Base-by-base conservation (phyloP, 2,797 vertebrate species). In the Arrhamphus sclerolepis region DNA sequence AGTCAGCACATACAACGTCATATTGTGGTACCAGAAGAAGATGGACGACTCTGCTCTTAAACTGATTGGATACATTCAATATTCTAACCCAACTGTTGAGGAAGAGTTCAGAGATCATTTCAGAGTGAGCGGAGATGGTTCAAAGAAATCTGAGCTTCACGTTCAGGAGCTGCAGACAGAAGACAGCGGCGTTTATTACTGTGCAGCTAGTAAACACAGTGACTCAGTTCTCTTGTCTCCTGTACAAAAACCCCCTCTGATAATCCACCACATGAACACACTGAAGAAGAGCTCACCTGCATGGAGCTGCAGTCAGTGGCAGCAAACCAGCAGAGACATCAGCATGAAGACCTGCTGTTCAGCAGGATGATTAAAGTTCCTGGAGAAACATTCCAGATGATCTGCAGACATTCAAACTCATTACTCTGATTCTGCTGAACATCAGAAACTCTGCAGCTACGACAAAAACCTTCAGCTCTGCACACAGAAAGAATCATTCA, bases 161-260 rank as follows among this genome's bases (percentile, higher is more conserved):
- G 16, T 81, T 1, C 13, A 48, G 2, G 58, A 70, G 0, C 62
- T 50, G 21, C 72, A 63, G 40, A 38, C 39, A 26, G 50, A 59
- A 24, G 66, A 76, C 66, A 71, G 63, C 1, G 26, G 51, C 6
- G 5, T 57, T 8, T 77, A 66, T 69, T 82, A 39, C 66, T 79
- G 76, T 28, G 76, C 72, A 59, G 70, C 75, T 19, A 70, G 66
- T 65, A 53, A 0, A 5, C 66, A 79, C 77, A 72, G 55, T 74
- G 61, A 71, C 52, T 70, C 56, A 17, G 11, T 22, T 18, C 22
- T 2, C 1, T 2, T 46, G 38, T 42, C 7, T 7, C 40, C 9
- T 7, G 17, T 18, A 19, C 52, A 42, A 42, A 55, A 55, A 55
- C 52, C 34, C 52, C 46, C 18, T 28, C 2, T 42, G 40, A 42